Conservation (phyloP, 2,113 vertebrate genomes). For the Euleptes europaea region DNA sequence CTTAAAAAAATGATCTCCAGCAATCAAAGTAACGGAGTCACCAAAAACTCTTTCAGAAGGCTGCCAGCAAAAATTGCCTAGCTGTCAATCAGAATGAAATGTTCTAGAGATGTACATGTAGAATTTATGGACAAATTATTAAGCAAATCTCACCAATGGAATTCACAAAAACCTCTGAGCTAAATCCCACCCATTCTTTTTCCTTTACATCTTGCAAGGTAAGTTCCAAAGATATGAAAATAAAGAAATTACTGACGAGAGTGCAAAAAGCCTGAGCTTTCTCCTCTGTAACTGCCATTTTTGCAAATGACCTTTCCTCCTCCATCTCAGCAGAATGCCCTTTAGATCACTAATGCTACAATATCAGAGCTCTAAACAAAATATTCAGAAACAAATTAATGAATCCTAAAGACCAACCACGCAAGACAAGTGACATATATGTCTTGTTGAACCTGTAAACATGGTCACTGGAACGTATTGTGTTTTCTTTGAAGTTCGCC, state of each 20-base stretch:
- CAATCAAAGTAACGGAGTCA: not conserved
- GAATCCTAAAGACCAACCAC: not conserved
- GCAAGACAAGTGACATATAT: not conserved
- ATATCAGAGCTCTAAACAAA: not conserved
- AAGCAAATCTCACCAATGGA: not conserved
- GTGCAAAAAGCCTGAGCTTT: not conserved
- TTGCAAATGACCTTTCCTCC: not conserved
- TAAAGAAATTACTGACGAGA: not conserved
- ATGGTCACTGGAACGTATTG: not conserved
- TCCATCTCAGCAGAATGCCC: not conserved
- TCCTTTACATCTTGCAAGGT: not conserved
- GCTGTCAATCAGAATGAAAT: not conserved
- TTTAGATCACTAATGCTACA: not conserved
- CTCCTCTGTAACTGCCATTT: not conserved
- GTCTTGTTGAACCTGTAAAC: not conserved
- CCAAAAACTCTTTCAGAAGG: not conserved
- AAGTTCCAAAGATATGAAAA: not conserved
- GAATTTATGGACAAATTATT: not conserved
- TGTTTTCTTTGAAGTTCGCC: not conserved
- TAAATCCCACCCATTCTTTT: not conserved
- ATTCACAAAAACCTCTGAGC: not conserved
- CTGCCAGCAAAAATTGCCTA: not conserved
- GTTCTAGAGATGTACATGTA: not conserved
- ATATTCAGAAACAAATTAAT: constrained; percentile 2
- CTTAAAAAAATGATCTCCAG: not conserved